Conservation (phyloP, 2,888 invertebrate species). For the Panzeria rudis region DNA sequence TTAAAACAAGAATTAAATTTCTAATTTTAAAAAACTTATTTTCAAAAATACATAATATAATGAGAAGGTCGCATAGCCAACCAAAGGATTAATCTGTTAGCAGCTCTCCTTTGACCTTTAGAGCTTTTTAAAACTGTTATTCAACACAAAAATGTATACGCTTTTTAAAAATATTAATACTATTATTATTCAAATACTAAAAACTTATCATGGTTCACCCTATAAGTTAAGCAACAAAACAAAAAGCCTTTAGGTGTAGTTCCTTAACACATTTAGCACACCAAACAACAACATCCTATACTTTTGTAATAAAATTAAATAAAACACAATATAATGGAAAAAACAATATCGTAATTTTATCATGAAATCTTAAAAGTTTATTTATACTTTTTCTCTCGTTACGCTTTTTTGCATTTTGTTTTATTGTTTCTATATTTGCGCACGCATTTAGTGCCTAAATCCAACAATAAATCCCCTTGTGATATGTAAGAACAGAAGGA, state of each 20-base stretch:
- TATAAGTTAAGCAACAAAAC: neutral
- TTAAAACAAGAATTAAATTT: neutral
- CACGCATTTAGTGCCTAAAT: constrained; percentile 50
- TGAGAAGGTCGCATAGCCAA: no score
- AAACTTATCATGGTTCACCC: neutral
- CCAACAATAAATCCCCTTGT: constrained; percentile 50
- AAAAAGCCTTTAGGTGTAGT: neutral
- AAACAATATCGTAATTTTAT: constrained; percentile 57
- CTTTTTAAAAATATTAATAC: no score
- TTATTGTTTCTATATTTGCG: constrained; percentile 54
- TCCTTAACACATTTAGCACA: constrained; percentile 18
- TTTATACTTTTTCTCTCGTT: constrained; percentile 47
- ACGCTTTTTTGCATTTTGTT: constrained; percentile 8
- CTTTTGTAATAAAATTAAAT: constrained; percentile 26
- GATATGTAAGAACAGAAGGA: neutral
- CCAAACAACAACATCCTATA: constrained; percentile 2
- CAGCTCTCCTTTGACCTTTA: no score
- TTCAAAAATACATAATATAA: no score
- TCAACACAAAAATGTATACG: no score
- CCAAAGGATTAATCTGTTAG: no score
- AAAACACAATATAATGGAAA: neutral
- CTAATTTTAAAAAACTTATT: no score
- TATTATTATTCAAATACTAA: neutral
- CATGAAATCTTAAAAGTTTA: constrained; percentile 63
- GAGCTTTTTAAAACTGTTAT: no score